phyloP scores from a whole-genome alignment of 92 coral and sea anemone genomes.

The Pocillopora meandrina region DNA sequence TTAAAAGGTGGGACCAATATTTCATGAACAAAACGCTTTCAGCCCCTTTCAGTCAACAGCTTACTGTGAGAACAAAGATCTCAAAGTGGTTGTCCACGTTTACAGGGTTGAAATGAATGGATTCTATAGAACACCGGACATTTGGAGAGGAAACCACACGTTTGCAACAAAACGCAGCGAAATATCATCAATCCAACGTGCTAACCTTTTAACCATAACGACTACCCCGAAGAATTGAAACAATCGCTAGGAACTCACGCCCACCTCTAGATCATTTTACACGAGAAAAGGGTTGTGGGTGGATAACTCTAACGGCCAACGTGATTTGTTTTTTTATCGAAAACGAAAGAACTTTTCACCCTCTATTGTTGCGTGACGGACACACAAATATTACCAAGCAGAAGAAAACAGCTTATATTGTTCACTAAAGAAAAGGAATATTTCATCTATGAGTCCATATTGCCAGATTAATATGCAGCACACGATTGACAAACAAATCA shows the following conservation, averaged over 20 bases:
- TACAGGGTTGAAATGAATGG: background rate
- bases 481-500: background rate
- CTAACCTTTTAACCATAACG: background rate
- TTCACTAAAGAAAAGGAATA: background rate
- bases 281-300: no score
- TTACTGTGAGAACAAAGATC: background rate
- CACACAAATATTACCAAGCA: background rate
- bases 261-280: no score
- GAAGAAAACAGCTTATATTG: background rate
- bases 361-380: background rate
- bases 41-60: background rate
- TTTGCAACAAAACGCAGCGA: background rate
- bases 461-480: background rate
- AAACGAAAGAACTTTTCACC: background rate
- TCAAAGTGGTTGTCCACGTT: background rate
- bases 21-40: background rate
- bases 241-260: background rate
- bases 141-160: conserved; percentile 20
- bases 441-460: background rate
- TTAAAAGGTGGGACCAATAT: conserved; percentile 19
- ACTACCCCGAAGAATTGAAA: background rate
- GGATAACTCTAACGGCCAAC: no score
- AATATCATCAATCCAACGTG: conserved; percentile 12
- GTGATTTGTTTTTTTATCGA: background rate
- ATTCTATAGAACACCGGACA: background rate